Percentiles rank a stretch among this genome's conserved stretches.
phyloP scores from a whole-genome alignment of 2,888 invertebrate species.

The Cetonia aurata region DNA sequence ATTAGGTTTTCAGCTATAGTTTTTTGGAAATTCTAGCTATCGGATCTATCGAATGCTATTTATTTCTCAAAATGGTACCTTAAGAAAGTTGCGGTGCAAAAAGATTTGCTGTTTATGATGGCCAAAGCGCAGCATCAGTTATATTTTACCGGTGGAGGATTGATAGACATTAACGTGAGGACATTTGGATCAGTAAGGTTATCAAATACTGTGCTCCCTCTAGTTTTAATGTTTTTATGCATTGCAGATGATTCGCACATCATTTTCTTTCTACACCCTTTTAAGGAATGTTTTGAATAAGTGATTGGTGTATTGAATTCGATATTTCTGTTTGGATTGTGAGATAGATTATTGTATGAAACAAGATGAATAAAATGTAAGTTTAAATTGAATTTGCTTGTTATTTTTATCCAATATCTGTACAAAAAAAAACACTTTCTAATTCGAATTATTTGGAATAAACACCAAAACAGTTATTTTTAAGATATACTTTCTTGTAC shows the following conservation, averaged over 20 bases:
- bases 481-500: too few species aligned
- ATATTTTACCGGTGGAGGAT: conserved; percentile 1
- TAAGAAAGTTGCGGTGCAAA: not conserved
- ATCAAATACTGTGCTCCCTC: too few species aligned
- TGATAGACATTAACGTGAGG: conserved; percentile 1
- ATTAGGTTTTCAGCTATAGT: too few species aligned
- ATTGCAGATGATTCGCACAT: too few species aligned
- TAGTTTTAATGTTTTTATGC: too few species aligned
- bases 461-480: too few species aligned
- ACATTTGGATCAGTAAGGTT: conserved; percentile 5
- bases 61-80: not conserved
- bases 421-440: too few species aligned
- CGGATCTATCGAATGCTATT: conserved; percentile 6
- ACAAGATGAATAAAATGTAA: not conserved
- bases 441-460: too few species aligned
- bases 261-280: not conserved
- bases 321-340: not conserved
- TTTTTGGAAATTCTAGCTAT: not conserved
- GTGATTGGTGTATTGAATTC: not conserved
- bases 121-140: not conserved
- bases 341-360: not conserved
- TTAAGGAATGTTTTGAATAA: not conserved
- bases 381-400: too few species aligned
- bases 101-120: conserved; percentile 4
- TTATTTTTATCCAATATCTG: too few species aligned